Percentiles rank a stretch among this genome's conserved stretches.
Conservation (phyloP, 1,140 invertebrate genomes). For the Fragariocoptes setiger region DNA sequence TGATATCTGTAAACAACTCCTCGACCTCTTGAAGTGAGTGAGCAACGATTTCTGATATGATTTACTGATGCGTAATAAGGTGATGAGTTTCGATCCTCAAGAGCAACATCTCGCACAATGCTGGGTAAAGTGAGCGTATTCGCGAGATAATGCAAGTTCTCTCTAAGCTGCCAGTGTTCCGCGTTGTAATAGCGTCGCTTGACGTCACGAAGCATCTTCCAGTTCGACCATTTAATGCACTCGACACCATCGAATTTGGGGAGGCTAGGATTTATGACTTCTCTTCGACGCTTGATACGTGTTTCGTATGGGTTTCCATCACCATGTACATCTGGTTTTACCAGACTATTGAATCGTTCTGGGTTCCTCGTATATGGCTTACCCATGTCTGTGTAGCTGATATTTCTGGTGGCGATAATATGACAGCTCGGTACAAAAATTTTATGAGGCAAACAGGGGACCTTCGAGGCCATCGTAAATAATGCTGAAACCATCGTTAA, state of each 20-base stretch:
- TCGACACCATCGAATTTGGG: constrained; percentile 2
- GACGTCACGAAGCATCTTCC: constrained; percentile 43
- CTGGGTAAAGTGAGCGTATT: neutral
- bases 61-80: constrained; percentile 33
- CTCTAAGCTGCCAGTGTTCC: constrained; percentile 32
- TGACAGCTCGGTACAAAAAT: too few species aligned
- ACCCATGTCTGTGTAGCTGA: too few species aligned
- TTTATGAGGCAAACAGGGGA: too few species aligned
- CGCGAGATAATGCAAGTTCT: constrained; percentile 33
- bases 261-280: constrained; percentile 1
- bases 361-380: too few species aligned
- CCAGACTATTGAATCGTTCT: too few species aligned
- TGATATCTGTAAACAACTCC: constrained; percentile 40
- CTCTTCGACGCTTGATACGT: constrained; percentile 2
- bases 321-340: too few species aligned
- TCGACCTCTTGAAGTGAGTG: constrained; percentile 38
- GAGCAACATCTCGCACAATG: constrained; percentile 25
- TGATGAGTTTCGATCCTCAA: constrained; percentile 34
- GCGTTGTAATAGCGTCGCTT: constrained; percentile 35
- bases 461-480: too few species aligned
- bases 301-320: constrained; percentile 7
- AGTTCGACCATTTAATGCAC: constrained; percentile 20
- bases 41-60: constrained; percentile 34
- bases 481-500: too few species aligned
- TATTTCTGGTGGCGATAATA: too few species aligned